Base-by-base conservation (phyloP, 2,888 invertebrate genomes). In the Argyresthia albistria region DNA sequence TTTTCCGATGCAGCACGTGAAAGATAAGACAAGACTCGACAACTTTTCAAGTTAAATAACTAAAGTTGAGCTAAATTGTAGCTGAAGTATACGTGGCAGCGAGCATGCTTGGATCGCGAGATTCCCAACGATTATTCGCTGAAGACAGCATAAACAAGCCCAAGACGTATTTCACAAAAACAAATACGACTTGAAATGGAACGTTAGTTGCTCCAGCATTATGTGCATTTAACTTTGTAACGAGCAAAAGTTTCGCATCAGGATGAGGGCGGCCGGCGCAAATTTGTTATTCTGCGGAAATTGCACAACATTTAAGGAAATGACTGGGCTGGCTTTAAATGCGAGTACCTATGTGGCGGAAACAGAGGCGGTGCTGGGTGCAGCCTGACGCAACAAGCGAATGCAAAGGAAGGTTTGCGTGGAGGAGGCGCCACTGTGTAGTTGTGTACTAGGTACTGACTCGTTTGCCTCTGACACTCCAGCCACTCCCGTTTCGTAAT, bases 221-320 rank as follows among this genome's bases (percentile, higher is more conserved):
- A 69, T 62, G 62, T 66, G 67, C 68, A 67, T 68, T 69, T 66
- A 68, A 65, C 63, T 43, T 71, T 65, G 66, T 69, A 71, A 67
- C 66, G 65, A 69, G 66, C 53, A 57, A 65, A 69, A 72, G 60
- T 67, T 72, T 62, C 58, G 25, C 25, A 25, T 25, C 25, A 25
- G 25, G 25, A 25, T 2, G 12, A 43, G 14, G 54, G 66, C 54
- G 63, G 66, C 60, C 64, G 60, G 61, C 65, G 59, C 56, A 59
- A 69, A 72, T 73, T 73, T 67, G 69, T 72, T 72, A 70, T 65
- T 59, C 58, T 57, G 55, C 65, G 71, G 70, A 75, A 73, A 75
- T 73, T 69, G 69, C 63, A 59, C 57, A 56, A 62, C 61, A 60
- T 66, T 63, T 59, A 59, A 65, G 65, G 66, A 66, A 65, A 63